phyloP scores from a whole-genome alignment of 2,797 vertebrate genomes.

The Pseudochirops cupreus region DNA sequence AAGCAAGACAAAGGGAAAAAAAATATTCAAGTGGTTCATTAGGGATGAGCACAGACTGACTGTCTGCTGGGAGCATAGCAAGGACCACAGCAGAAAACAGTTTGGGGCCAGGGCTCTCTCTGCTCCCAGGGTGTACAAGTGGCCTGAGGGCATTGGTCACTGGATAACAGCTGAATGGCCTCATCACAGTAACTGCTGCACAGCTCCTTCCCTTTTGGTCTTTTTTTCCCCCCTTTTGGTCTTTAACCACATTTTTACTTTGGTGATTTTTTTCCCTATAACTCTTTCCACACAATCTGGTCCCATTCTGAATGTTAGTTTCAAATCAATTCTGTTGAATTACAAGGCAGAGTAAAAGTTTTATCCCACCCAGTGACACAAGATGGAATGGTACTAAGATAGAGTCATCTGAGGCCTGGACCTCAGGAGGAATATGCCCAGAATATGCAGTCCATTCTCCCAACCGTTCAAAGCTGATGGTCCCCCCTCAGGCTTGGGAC shows the following conservation, averaged over 20 bases:
- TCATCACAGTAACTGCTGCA: background rate
- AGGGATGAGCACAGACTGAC: background rate
- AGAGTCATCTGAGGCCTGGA: background rate
- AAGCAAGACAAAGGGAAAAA: background rate
- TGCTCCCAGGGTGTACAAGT: background rate
- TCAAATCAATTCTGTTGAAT: constrained; percentile 35
- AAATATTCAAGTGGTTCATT: background rate
- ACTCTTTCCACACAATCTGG: background rate
- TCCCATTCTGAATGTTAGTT: background rate
- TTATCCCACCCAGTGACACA: background rate
- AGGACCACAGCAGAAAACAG: background rate
- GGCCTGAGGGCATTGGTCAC: background rate
- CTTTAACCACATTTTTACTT: background rate
- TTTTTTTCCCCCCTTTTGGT: background rate
- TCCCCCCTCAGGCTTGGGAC: background rate
- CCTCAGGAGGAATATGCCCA: background rate
- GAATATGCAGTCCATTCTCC: background rate
- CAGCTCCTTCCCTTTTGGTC: background rate
- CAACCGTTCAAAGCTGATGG: background rate
- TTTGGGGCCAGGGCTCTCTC: background rate
- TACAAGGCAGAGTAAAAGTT: background rate
- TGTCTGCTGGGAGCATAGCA: background rate
- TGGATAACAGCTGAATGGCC: background rate
- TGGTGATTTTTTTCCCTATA: too few species aligned
- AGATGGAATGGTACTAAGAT: background rate